Conservation (phyloP, 2,888 invertebrate species). For the Drosophila macrospina region DNA sequence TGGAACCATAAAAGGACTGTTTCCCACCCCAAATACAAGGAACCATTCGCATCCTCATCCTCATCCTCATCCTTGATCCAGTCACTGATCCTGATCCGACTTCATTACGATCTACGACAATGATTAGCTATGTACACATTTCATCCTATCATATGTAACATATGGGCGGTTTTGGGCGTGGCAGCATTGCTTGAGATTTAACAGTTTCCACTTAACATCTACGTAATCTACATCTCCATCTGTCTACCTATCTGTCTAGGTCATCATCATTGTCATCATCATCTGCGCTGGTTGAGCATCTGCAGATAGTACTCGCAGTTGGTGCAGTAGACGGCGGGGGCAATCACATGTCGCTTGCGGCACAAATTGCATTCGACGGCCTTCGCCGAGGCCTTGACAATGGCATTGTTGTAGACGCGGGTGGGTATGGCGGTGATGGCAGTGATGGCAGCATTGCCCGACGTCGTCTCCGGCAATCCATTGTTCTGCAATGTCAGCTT, state of each 20-base stretch:
- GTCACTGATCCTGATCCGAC: neutral
- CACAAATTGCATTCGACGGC: slow-evolving; percentile 93
- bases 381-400: slow-evolving; percentile 86
- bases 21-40: slow-evolving; percentile 31
- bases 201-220: slow-evolving; percentile 57
- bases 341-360: slow-evolving; percentile 92
- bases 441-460: neutral
- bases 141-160: slow-evolving; percentile 25
- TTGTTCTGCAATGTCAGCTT: slow-evolving; percentile 61
- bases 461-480: slow-evolving; percentile 57
- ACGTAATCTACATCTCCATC: neutral
- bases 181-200: slow-evolving; percentile 78
- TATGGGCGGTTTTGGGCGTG: slow-evolving; percentile 56
- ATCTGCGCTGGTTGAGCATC: slow-evolving; percentile 84
- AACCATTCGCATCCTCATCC: slow-evolving; percentile 18
- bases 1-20: slow-evolving; percentile 82
- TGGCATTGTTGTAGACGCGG: slow-evolving; percentile 85
- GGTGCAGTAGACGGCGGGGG: slow-evolving; percentile 93
- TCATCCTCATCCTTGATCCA: neutral
- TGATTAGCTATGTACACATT: slow-evolving; percentile 30
- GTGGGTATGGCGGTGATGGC: slow-evolving; percentile 85
- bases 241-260: neutral
- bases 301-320: slow-evolving; percentile 98
- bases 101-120: slow-evolving; percentile 10
- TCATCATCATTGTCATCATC: slow-evolving; percentile 40